Base-by-base conservation (phyloP, 2,888 invertebrate genomes). In the Steromphala cineraria region DNA sequence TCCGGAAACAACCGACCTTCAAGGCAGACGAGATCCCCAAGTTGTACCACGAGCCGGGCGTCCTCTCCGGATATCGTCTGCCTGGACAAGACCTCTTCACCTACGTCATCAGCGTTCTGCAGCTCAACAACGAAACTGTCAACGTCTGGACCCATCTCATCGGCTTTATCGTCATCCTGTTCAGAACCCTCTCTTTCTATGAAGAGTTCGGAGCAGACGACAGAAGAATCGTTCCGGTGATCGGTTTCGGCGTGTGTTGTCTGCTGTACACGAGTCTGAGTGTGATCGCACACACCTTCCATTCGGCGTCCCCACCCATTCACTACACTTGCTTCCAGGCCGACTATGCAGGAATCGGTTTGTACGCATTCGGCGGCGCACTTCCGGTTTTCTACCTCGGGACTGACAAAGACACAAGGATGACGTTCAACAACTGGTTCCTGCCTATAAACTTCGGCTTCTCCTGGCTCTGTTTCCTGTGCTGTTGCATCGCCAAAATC, bases 71-170 rank as follows among this genome's bases (percentile, higher is more conserved):
- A 15, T 89, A 88, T 80, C 79, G 89, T 2, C 82, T 55, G 13
- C 67, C 80, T 10, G 52, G 80, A 28, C 79, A 80, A 28, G 36
- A 83, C 1, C 83, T 83, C 82, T 13, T 15, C 3, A 88, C 86
- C 80, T 89, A 89, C 71, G 13, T 87, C 10, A 28, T 67, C 36
- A 89, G 89, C 76, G 53, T 86, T 10, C 82, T 88, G 36, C 87
- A 88, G 67, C 17, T 89, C 0, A 85, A 89, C 82, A 89, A 89
- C 80, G 89, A 89, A 62, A 86, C 87, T 0, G 78, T 85, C 24
- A 89, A 89, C 79, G 85, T 89, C 5, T 89, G 89, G 88, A 86
- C 86, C 10, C 89, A 89, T 74, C 36, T 86, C 8, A 53, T 88
- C 7, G 86, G 85, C 8, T 83, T 83, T 56, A n/a, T 85, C 15